phyloP scores from a whole-genome alignment of 2,797 vertebrate species.

The Falco rusticolus region DNA sequence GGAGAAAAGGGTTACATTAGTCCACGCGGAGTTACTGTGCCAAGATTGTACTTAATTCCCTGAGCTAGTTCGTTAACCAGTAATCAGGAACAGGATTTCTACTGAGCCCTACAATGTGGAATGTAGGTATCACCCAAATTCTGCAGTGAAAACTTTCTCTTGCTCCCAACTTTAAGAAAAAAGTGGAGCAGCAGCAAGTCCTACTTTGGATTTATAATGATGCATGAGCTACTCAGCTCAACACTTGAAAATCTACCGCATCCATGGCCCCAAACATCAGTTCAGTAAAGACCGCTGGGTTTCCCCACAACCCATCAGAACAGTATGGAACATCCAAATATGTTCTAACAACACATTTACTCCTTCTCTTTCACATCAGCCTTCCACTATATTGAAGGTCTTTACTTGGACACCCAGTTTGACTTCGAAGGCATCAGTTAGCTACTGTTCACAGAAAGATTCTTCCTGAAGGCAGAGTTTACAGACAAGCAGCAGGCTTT shows the following conservation, averaged over 20 bases:
- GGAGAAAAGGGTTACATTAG: neutral
- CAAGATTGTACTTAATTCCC: neutral
- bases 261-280: neutral
- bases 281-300: accelerated
- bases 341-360: neutral
- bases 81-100: neutral
- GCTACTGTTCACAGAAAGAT: neutral
- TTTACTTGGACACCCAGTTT: neutral
- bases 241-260: neutral
- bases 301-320: neutral
- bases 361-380: neutral
- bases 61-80: neutral
- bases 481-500: neutral
- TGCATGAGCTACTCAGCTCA: accelerated
- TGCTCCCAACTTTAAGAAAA: neutral
- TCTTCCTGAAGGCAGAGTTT: neutral
- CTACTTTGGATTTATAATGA: neutral
- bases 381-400: neutral
- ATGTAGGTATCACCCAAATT: neutral
- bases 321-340: neutral
- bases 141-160: neutral
- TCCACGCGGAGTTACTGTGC: neutral
- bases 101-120: neutral
- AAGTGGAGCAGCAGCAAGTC: neutral
- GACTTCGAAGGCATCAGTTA: neutral